Conservation (phyloP, 2,797 vertebrate species). For the Sebastes hubbsi region DNA sequence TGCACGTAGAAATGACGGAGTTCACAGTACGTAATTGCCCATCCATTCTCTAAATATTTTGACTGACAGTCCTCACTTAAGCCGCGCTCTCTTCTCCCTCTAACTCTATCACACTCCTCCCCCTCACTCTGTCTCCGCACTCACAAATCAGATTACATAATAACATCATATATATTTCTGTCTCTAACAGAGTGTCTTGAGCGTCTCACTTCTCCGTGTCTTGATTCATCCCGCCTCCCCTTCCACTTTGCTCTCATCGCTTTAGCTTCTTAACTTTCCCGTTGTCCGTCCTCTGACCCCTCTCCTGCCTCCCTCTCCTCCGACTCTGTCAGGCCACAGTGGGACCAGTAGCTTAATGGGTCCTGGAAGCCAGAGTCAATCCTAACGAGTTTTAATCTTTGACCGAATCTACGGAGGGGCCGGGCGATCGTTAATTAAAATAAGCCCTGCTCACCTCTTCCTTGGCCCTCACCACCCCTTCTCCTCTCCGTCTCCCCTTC, state of each 20-base stretch:
- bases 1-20: not conserved
- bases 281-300: conserved; percentile 9
- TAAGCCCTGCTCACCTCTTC: conserved; percentile 53
- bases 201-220: conserved; percentile 10
- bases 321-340: conserved; percentile 20
- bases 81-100: conserved; percentile 22
- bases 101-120: conserved; percentile 41
- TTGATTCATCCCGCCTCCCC: conserved; percentile 13
- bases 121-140: conserved; percentile 37
- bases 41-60: conserved; percentile 39
- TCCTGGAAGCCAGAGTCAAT: conserved; percentile 69
- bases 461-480: not conserved
- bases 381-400: conserved; percentile 78
- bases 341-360: conserved; percentile 51
- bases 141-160: conserved; percentile 58
- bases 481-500: not conserved
- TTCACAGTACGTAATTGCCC: conserved; percentile 12
- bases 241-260: not conserved
- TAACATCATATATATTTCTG: conserved; percentile 49
- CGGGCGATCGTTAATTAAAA: conserved; percentile 77
- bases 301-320: not conserved
- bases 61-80: conserved; percentile 43
- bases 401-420: conserved; percentile 62
- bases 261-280: conserved; percentile 14
- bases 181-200: conserved; percentile 22